Base-by-base conservation (phyloP, 2,797 vertebrate genomes). In the Steatocranus sp. region DNA sequence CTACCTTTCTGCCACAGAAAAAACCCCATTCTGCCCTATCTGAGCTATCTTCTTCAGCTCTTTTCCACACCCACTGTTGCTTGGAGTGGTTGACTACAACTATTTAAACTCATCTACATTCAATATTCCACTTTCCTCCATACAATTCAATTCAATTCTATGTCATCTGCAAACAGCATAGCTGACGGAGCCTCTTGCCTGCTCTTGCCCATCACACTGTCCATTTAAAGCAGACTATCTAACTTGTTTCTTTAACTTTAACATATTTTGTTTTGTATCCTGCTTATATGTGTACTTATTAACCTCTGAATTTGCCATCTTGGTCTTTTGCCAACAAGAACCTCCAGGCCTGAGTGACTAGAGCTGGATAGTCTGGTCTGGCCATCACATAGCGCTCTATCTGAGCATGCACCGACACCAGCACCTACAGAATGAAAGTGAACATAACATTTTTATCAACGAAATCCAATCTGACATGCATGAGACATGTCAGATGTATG, bases 331-430 rank as follows among this genome's bases (percentile, higher is more conserved):
- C 96, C 78, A 98, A 92, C 92, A 99, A 85, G 93, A 98, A 98
- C 87, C 97, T 97, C 88, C 98, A 98, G 68, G 97, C 97, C 90
- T 98, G 96, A 38, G 96, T 92, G 48, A 99, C 94, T 89, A 98
- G 95, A 20, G 95, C 91, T 0, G 97, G 94, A 48, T 97, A 98
- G 86, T 98, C 97, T 6, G 97, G 96, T 92, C 97, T 96, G 81
- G 89, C 15, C 0, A 94, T 93, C 63, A 97, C 93, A 83, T 97
- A 97, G 86, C 96, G 96, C 56, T 99, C 98, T 1, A 99, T 97
- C 96, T 98, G 98, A 88, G 94, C 96, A 76, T 96, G 97, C 87
- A 99, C 97, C 36, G 96, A 97, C 77, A 96, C 96, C 85, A 99
- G 92, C 87, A 96, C 95, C 96, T 96, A n/a, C 49, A 23, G 0